These are phyloP conservation scores for Troglohyphantes excavatus DNA, from an alignment of 2,888 invertebrate species.

Conservation along the genomic window DNA sequence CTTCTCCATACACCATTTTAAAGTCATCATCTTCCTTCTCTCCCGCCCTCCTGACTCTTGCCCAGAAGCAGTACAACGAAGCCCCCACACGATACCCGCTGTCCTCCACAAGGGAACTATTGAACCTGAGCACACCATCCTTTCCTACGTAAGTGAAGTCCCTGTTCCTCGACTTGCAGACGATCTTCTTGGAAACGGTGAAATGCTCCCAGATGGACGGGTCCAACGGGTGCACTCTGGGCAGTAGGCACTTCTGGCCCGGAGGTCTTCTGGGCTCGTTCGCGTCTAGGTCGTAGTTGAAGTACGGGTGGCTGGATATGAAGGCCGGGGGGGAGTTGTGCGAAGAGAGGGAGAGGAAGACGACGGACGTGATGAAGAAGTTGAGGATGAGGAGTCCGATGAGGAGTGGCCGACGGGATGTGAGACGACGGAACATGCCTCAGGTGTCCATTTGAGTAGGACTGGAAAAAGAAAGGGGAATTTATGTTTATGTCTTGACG, in stretches of 20 bases:
- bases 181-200: conserved; percentile 10
- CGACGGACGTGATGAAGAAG: background rate
- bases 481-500: no score
- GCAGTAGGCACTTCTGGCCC: conserved; percentile 64
- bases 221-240: conserved; percentile 69
- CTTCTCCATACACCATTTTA: conserved; percentile 23
- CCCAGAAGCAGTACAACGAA: conserved; percentile 55
- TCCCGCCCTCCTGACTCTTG: conserved; percentile 17
- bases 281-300: conserved; percentile 54
- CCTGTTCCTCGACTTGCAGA: conserved; percentile 39
- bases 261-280: conserved; percentile 30
- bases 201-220: conserved; percentile 72
- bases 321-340: conserved; percentile 2
- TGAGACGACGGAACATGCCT: conserved; percentile 46
- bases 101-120: background rate
- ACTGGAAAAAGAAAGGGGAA: no score
- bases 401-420: conserved; percentile 1
- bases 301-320: conserved; percentile 67
- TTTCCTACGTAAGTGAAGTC: conserved; percentile 46
- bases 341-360: conserved; percentile 1
- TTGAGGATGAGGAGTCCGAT: conserved; percentile 8
- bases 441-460: conserved; percentile 11
- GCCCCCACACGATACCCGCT: conserved; percentile 19
- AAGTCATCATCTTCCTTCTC: conserved; percentile 15
- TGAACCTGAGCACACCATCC: conserved; percentile 33